Conservation (phyloP, 2,888 invertebrate species). For the Eupithecia abbreviata region DNA sequence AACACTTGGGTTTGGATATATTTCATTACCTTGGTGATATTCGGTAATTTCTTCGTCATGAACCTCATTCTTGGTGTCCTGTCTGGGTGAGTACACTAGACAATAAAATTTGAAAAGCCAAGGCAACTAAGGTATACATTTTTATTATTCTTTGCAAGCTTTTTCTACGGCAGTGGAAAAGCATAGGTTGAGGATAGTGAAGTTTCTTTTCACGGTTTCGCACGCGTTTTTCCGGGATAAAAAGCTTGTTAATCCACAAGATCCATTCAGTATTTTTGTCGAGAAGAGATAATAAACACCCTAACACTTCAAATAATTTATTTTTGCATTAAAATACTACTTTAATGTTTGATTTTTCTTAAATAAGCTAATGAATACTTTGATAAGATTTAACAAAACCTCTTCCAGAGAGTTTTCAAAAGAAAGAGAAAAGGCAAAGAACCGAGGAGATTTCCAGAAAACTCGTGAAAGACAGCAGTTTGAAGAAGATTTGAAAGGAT, state of each 20-base stretch:
- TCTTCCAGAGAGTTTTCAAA: constrained; percentile 97
- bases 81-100: constrained; percentile 90
- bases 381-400: background rate
- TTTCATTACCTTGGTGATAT: constrained; percentile 98
- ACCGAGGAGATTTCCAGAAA: constrained; percentile 99
- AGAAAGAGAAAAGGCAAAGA: constrained; percentile 99
- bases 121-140: too few relatives aligned
- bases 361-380: background rate
- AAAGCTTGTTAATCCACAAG: background rate
- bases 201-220: background rate
- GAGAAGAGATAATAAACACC: background rate
- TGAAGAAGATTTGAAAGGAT: constrained; percentile 98
- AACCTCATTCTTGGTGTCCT: constrained; percentile 99
- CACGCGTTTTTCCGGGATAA: background rate
- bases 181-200: too few relatives aligned
- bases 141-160: background rate
- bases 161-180: too few relatives aligned
- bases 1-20: constrained; percentile 99
- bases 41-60: constrained; percentile 99
- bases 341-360: too few relatives aligned
- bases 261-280: background rate
- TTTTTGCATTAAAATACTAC: too few relatives aligned
- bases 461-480: constrained; percentile 98
- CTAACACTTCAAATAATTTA: too few relatives aligned
- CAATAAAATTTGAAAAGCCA: background rate